Base-by-base conservation (phyloP, 2,797 vertebrate genomes). In the Crenichthys baileyi region DNA sequence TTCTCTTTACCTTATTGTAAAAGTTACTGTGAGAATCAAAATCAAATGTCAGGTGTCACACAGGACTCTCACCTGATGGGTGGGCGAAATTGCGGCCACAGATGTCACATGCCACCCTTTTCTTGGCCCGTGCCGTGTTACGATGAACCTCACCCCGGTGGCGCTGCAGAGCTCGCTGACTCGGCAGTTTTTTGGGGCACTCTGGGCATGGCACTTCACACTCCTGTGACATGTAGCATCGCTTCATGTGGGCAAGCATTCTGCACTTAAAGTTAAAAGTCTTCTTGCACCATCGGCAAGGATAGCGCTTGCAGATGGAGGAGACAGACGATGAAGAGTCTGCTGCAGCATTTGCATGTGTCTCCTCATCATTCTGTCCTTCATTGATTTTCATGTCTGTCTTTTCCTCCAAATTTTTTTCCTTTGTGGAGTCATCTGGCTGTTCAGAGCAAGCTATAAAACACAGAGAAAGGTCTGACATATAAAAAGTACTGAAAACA, bases 51-150 rank as follows among this genome's bases (percentile, higher is more conserved):
- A 20, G 2, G 26, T 31, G 26, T 60, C 11, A 31, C 11, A 39
- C 2, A 15, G 5, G 44, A 41, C 13, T 46, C 77, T 73, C 85
- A 97, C 97, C 96, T 92, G 97, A 98, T 0, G 96, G 95, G 44
- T 97, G 97, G 80, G 96, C 97, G 68, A 98, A 98, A 41, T 95
- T 96, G 65, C 97, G 94, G 1, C 95, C 94, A 0, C 96, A 98
- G 82, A 98, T 94, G 86, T 97, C 96, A 4, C 97, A 97, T 0
- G 92, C 85, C 86, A 96, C 95, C 92, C 96, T 97, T 93, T 96
- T 97, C 90, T 96, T 97, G 76, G 85, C 90, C 0, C 85, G 87
- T 0, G 86, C 1, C 0, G 86, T 74, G 20, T 73, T 86, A 3
- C 88, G 65, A 0, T 97, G 96, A n/a, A 85, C 89, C 48, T 97